Evolutionary conservation across 2,888 invertebrate genomes (phyloP), one percentile per base, ranked within the genome.

Genomic region (Yponomeuta evonymella): DNA sequence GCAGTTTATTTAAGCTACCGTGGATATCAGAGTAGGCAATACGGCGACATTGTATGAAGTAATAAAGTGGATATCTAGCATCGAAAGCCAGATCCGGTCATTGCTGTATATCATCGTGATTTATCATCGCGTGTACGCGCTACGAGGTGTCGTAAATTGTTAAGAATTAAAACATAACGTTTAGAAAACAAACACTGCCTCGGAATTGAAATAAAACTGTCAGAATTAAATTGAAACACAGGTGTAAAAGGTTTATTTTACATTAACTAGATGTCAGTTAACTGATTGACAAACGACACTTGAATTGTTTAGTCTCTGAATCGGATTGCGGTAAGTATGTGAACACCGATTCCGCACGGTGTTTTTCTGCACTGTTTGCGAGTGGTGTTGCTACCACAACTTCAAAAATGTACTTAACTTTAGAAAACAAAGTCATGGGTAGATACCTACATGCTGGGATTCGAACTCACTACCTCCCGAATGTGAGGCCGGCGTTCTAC

Each of bases 31-130:
- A 43, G 73, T 73, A 76, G 76, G 77, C 76, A 78, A 80, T 77
- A 76, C 77, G 78, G 75, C 82, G 75, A 83, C 81, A 81, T 83
- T 77, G 81, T 84, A 82, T 79, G 79, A 78, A 76, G 81, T 81
- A 83, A 84, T 85, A 79, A 84, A 86, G 83, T 79, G 81, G 75
- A 79, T 79, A 84, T 84, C 80, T 82, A 80, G 82, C 82, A 82
- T 84, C 82, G 79, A 85, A 84, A 77, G 77, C 77, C 79, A 84
- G 84, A 85, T 87, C 79, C 80, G 79, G 88, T 87, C 86, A 85
- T 84, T 84, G 87, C 84, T 81, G 84, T 89, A 87, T 86, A 85
- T 90, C 88, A 87, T 87, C 85, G 82, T 86, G 89, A 90, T 90
- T 89, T 89, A 89, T 83, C 73, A 81, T 83, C 79, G 84, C 84